A percentile compares a stretch with the other conserved stretches of the same genome.
These are phyloP conservation scores for Sapajus apella DNA, from an alignment of 2,113 vertebrate genomes.

Conservation along the genomic window DNA sequence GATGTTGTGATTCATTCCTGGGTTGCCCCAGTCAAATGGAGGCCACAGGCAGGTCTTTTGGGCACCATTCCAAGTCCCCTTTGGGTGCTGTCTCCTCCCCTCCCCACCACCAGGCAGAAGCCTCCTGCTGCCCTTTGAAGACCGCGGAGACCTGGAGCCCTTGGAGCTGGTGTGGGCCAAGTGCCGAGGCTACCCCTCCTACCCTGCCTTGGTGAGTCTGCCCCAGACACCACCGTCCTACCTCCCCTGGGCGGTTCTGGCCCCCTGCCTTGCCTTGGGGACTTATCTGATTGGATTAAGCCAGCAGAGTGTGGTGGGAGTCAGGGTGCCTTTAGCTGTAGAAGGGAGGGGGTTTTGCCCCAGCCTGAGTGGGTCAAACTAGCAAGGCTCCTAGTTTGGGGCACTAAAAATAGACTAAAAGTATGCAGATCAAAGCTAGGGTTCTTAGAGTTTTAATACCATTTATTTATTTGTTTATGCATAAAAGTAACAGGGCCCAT, in stretches of 20 bases:
- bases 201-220: slow-evolving; percentile 95
- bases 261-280: slow-evolving; percentile 55
- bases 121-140: slow-evolving; percentile 89
- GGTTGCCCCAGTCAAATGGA: slow-evolving; percentile 50
- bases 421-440: neutral
- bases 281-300: slow-evolving; percentile 66
- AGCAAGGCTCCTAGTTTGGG: neutral
- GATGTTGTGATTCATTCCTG: slow-evolving; percentile 24
- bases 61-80: slow-evolving; percentile 67
- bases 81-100: slow-evolving; percentile 76
- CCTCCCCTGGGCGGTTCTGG: neutral
- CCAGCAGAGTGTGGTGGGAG: slow-evolving; percentile 43
- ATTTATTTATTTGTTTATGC: slow-evolving; percentile 13
- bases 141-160: slow-evolving; percentile 91
- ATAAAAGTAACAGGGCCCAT: neutral
- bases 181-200: slow-evolving; percentile 98
- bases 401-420: neutral
- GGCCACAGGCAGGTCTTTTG: slow-evolving; percentile 60
- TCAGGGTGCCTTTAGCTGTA: slow-evolving; percentile 16
- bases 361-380: neutral
- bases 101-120: slow-evolving; percentile 86
- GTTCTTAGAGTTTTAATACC: neutral
- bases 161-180: slow-evolving; percentile 98
- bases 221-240: slow-evolving; percentile 61
- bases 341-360: slow-evolving; percentile 30